Evolutionary conservation across 2,888 invertebrate species (phyloP), one percentile per base, ranked within the genome.

Genomic region (Apamea epomidion): DNA sequence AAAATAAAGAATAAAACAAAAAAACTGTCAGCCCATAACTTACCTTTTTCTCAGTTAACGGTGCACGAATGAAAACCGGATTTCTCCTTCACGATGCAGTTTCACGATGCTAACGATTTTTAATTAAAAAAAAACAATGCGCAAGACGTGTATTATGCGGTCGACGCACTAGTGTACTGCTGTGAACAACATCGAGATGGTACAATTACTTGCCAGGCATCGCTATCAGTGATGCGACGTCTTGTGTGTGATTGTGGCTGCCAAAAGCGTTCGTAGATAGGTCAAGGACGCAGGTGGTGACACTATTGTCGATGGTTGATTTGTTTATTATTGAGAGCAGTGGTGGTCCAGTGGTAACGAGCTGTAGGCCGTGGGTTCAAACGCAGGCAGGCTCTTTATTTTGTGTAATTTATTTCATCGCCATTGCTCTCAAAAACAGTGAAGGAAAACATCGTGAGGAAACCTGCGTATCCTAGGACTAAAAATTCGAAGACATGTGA

Each of bases 91-190:
- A 75, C 84, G 82, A 84, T 85, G 86, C 74, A 85, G 82, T 89
- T 90, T 80, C 88, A 82, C 90, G 87, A 80, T 71, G 81, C 60
- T 80, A 72, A 77, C 72, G 80, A 82, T 82, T 85, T 87, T 87
- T 84, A 74, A 81, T 81, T 65, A 58, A 82, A 84, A 87, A 88
- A 84, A 87, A 88, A 86, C n/a, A 84, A 79, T n/a, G 72, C 84
- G 83, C 79, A 72, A 84, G 81, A 88, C 90, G 90, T 90, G 89
- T 82, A 78, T 88, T 83, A 71, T 80, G 90, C 87, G 88, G 81
- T 82, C 89, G 85, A 76, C 89, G 85, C 89, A 86, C 87, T 85
- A 82, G 83, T 80, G 64, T 48, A 90, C 90, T 90, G 90, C 76
- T 87, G 83, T 88, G 81, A 80, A 84, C 87, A 87, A 83, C 80